Base-by-base conservation (phyloP, 2,113 vertebrate genomes). In the Pterocles gutturalis region DNA sequence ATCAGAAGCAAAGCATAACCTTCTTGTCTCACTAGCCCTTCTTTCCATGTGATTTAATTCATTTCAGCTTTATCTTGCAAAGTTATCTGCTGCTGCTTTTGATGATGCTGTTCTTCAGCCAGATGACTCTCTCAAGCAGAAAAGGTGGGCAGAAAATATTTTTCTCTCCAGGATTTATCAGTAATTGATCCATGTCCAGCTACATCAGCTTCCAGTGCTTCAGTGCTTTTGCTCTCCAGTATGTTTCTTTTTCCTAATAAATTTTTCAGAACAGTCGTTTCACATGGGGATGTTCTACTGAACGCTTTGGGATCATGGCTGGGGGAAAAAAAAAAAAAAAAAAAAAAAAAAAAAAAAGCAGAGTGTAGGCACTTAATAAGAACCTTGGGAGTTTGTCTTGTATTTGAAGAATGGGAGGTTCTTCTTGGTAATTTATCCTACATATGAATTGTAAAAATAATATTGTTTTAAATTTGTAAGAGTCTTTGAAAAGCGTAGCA, bases 401-500 rank as follows among this genome's bases (percentile, higher is more conserved):
- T n/a, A 31, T 93, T 60, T 78, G 3, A 28, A 17, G 34, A 24
- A 55, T 21, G 13, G 9, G 10, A 53, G 11, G 17, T 5, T 26
- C 4, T 28, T 69, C 54, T 62, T 38, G 20, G 7, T 33, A 13
- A 57, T 78, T 75, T 34, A 33, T 62, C 17, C 22, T 61, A 9
- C 12, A 15, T 5, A 18, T 1, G 1, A 62, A 49, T 33, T 2
- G 3, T 4, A 82, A 36, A 73, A 34, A 18, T 8, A 10, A 1
- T 3, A 6, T 53, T 12, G 2, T 21, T 70, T 65, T 43, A 10
- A 13, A 57, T 84, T 69, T 81, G 1, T 46, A 43, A 57, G 28
- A 16, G 31, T n/a, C 33, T 83, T 78, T 60, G 41, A 45, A 87
- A 70, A 75, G 3, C 5, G 10, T 7, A 20, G 5, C 34, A 43